Conservation (phyloP, 2,113 vertebrate genomes). For the Corythornis cristatus region DNA sequence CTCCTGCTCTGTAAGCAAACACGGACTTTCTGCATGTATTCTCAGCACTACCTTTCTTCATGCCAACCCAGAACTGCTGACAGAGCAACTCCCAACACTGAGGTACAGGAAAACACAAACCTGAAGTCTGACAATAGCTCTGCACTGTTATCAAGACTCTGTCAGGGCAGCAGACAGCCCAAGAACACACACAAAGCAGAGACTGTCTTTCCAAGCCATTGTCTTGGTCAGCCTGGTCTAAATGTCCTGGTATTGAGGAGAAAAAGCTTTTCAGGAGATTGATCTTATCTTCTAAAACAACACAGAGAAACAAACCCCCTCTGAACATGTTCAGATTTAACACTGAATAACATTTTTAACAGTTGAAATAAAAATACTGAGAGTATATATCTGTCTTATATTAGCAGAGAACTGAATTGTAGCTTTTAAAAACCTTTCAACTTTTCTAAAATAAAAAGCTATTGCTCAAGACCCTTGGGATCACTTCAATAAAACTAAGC, state of each 20-base stretch:
- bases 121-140: background rate
- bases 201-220: background rate
- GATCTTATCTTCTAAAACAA: background rate
- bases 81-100: background rate
- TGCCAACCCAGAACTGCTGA: background rate
- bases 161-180: background rate
- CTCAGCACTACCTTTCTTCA: background rate
- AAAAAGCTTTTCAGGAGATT: conserved; percentile 5
- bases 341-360: background rate
- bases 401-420: background rate
- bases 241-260: background rate
- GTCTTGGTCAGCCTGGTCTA: conserved; percentile 24
- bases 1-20: background rate
- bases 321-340: background rate
- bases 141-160: background rate
- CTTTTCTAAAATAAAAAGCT: background rate
- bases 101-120: background rate
- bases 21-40: background rate
- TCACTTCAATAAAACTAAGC: background rate
- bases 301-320: background rate
- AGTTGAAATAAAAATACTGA: background rate
- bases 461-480: background rate
- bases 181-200: background rate
- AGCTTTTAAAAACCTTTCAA: background rate
- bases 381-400: background rate